phyloP scores from a whole-genome alignment of 2,113 vertebrate species.

The Dolichotis patagonum region DNA sequence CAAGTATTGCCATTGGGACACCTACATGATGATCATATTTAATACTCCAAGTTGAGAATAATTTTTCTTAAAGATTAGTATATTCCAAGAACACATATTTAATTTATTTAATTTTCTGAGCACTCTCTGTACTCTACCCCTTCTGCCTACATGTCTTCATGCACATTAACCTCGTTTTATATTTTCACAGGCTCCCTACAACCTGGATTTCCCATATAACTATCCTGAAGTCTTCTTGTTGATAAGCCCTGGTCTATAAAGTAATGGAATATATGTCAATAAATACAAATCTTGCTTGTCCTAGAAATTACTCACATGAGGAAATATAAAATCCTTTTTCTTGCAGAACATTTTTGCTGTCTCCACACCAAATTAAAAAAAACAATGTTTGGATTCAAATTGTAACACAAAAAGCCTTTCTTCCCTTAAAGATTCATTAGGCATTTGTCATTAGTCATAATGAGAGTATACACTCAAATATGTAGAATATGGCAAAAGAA shows the following conservation, averaged over 20 bases:
- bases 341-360: constrained; percentile 9
- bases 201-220: neutral
- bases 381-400: constrained; percentile 26
- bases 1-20: neutral
- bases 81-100: constrained; percentile 49
- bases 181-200: neutral
- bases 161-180: neutral
- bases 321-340: neutral
- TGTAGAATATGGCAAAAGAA: constrained; percentile 8
- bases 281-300: constrained; percentile 43
- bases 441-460: neutral
- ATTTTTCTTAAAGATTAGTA: constrained; percentile 55
- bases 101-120: constrained; percentile 45
- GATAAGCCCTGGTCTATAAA: neutral
- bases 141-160: neutral
- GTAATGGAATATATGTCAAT: neutral
- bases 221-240: neutral
- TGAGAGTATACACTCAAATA: constrained; percentile 17
- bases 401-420: constrained; percentile 10
- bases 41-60: neutral
- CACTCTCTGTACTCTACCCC: neutral
- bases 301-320: neutral
- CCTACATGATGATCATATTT: neutral
- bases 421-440: constrained; percentile 28
- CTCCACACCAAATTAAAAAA: constrained; percentile 42